Conservation (phyloP, 2,888 invertebrate genomes). For the Ophion ventricosus region DNA sequence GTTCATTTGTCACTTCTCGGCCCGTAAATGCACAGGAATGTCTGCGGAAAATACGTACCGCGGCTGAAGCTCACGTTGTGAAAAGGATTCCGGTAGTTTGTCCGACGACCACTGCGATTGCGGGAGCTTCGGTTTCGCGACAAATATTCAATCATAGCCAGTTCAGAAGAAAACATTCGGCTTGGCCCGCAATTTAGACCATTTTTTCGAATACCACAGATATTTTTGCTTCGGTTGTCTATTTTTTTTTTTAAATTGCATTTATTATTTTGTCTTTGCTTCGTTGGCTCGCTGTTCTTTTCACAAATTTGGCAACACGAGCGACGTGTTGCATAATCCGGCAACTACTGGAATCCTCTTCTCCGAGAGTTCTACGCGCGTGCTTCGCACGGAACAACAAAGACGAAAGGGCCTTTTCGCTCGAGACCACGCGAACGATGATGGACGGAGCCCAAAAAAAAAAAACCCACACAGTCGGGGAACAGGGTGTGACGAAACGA, state of each 20-base stretch:
- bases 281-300: too few species aligned
- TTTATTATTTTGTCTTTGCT: too few species aligned
- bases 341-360: background rate
- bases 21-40: background rate
- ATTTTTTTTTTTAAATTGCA: background rate
- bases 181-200: background rate
- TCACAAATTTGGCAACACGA: too few species aligned
- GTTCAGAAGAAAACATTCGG: background rate
- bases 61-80: background rate
- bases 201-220: background rate
- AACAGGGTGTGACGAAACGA: conserved; percentile 17
- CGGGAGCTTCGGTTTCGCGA: background rate
- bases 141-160: background rate
- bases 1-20: background rate
- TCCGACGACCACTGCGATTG: background rate
- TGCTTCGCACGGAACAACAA: too few species aligned
- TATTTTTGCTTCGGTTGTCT: background rate
- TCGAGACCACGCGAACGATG: background rate
- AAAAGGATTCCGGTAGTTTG: background rate
- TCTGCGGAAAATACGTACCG: background rate
- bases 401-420: too few species aligned
- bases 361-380: background rate
- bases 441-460: background rate
- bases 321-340: too few species aligned
- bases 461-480: conserved; percentile 5